phyloP scores from a whole-genome alignment of 2,797 vertebrate species.

The Hipposideros larvatus region DNA sequence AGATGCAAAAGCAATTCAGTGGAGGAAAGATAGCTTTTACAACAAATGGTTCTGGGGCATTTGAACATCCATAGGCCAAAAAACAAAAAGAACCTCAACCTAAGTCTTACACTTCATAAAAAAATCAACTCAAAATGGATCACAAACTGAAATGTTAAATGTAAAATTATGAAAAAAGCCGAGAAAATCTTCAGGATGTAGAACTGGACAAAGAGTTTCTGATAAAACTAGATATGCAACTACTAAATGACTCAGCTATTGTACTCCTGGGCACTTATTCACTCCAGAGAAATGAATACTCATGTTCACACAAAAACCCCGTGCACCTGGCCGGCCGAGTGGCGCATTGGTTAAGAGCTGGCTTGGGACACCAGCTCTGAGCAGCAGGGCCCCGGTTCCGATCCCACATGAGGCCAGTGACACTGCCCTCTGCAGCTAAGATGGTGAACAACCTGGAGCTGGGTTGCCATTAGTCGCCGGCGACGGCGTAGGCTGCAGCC shows the following conservation, averaged over 20 bases:
- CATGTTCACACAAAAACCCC: not conserved
- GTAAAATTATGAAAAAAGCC: not conserved
- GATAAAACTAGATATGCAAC: not conserved
- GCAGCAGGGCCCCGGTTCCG: no score
- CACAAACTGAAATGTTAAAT: not conserved
- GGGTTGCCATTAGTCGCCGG: no score
- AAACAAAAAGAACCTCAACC: not conserved
- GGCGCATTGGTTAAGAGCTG: no score
- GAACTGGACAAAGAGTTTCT: not conserved
- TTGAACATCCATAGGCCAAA: not conserved
- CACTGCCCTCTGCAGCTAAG: no score
- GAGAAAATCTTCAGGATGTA: not conserved
- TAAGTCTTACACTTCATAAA: not conserved
- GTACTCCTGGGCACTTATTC: not conserved
- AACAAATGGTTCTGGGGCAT: not conserved
- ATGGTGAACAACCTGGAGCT: no score
- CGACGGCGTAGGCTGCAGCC: no score
- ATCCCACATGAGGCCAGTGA: no score
- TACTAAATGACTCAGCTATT: not conserved
- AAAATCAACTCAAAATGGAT: not conserved
- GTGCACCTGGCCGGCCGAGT: no score
- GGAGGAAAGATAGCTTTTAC: not conserved
- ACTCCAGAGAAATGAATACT: not conserved
- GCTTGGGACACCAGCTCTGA: no score
- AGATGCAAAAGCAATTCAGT: not conserved